Evolutionary conservation across 2,888 invertebrate genomes (phyloP), one percentile per base, ranked within the genome.

Genomic region (Elmis aenea): DNA sequence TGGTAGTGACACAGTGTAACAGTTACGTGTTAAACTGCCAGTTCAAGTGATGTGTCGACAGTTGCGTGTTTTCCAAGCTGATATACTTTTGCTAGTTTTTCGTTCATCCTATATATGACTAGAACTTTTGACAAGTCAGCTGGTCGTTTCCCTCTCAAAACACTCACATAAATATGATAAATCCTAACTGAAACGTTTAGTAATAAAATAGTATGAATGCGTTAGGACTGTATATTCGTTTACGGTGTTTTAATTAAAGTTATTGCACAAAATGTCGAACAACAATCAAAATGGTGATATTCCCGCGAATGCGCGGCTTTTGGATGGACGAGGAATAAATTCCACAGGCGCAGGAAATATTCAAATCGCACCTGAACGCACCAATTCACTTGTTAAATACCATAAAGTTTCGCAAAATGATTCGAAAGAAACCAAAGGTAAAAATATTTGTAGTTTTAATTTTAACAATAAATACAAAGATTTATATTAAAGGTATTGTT

Each of bases 1-100:
- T 30, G 21, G 21, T 30, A 30, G 30, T 30, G 30, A 30, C 23
- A 30, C 30, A 30, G 16, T 3, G 13, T 5, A n/a, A 8, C 11
- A 18, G 30, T 21, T 30, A 23, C 23, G 22, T 22, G 15, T 21
- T 21, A 30, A 20, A 12, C 28, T n/a, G 28, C 13, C n/a, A n/a
- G 20, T 30, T 4, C 21, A 13, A 22, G 13, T 9, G 30, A 21
- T 21, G 30, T 28, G 20, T 3, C 22, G n/a, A 13, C 21, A 13
- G 18, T 21, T 9, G 13, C 6, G 21, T 5, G 2, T 3, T 28
- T 5, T 12, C 6, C 12, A 11, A 11, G 2, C 10, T 8, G 28
- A n/a, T n/a, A n/a, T n/a, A n/a, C n/a, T n/a, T n/a, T n/a, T n/a
- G n/a, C n/a, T n/a, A n/a, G n/a, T n/a, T n/a, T n/a, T n/a, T n/a